Evolutionary conservation across 2,888 invertebrate species (phyloP).

Genomic region (Griposia aprilina): DNA sequence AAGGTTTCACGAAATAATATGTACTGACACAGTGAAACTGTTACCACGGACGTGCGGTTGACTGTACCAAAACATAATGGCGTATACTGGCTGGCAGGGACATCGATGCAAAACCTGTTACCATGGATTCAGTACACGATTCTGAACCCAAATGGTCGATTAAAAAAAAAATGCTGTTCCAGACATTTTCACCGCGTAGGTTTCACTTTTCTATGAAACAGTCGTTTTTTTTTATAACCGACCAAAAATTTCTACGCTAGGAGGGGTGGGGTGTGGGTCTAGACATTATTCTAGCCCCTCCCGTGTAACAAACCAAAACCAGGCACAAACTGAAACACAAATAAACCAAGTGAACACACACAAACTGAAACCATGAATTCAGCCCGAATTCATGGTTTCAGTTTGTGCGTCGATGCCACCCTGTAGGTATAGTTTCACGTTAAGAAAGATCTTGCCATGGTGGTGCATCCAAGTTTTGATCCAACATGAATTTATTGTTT

Average conservation of each 20-base stretch:
- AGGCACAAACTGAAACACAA: no score
- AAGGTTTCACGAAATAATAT: not conserved
- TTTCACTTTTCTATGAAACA: not conserved
- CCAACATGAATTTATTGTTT: conserved; percentile 47
- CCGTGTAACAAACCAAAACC: no score
- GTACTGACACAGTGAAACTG: not conserved
- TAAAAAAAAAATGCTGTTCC: not conserved
- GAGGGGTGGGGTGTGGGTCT: no score
- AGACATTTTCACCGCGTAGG: not conserved
- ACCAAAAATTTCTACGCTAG: not conserved
- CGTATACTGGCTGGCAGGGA: not conserved
- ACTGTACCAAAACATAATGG: not conserved
- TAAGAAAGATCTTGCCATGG: no score
- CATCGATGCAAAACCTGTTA: not conserved
- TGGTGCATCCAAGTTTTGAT: not conserved
- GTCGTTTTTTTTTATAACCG: not conserved
- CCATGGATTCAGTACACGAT: not conserved
- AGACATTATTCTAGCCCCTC: no score
- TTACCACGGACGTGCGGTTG: not conserved
- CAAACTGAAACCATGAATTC: no score
- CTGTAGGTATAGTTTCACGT: not conserved
- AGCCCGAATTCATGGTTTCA: no score
- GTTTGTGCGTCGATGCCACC: not conserved
- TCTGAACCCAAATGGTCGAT: not conserved
- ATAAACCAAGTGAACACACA: no score